A percentile compares a stretch with the other conserved stretches of the same genome.
Evolutionary conservation across 2,113 vertebrate genomes (phyloP).

Genomic region (Xenotilapia leptura): DNA sequence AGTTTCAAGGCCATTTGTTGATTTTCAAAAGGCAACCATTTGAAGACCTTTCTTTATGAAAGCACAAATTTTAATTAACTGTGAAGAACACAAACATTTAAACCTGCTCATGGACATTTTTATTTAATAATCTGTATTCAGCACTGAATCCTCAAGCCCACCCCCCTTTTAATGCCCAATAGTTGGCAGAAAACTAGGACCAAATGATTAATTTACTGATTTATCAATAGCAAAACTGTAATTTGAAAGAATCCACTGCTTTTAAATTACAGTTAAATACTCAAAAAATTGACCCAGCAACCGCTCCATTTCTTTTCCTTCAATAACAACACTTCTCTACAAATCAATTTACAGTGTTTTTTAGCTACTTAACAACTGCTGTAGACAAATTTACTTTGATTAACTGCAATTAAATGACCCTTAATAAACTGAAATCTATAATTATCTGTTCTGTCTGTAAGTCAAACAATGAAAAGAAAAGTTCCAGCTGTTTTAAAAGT

Average conservation of each 20-base stretch:
- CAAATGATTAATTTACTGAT: not conserved
- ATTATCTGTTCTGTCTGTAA: not conserved
- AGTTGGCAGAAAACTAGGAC: not conserved
- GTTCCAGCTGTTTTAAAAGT: not conserved
- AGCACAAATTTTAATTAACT: constrained; percentile 12
- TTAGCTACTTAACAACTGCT: not conserved
- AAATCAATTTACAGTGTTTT: not conserved
- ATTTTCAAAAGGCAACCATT: constrained; percentile 12
- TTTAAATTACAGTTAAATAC: not conserved
- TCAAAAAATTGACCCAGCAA: not conserved
- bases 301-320: not conserved
- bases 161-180: not conserved
- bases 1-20: constrained; percentile 36
- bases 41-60: constrained; percentile 4
- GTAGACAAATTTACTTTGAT: not conserved
- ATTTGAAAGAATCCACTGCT: not conserved
- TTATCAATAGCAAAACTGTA: not conserved
- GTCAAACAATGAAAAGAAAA: not conserved
- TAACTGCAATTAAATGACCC: not conserved
- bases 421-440: not conserved
- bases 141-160: not conserved
- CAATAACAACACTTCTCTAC: not conserved
- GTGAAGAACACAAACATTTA: not conserved
- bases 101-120: not conserved
- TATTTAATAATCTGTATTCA: not conserved